A percentile compares a stretch with the other conserved stretches of the same genome.
Evolutionary conservation across 1,140 invertebrate genomes (phyloP).

Genomic region (Pachypeltis micranthus): DNA sequence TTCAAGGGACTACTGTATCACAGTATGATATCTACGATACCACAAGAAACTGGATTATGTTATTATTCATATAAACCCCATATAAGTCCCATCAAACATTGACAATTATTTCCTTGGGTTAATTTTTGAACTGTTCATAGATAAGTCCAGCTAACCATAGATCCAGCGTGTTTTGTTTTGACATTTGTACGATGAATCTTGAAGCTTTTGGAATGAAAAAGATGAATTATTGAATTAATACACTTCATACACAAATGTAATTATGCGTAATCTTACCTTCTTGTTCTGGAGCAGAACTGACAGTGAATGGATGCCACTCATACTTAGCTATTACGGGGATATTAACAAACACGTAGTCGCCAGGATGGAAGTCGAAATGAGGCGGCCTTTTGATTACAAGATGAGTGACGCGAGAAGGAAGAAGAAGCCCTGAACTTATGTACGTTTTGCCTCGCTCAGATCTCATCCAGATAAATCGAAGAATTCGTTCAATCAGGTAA

Average conservation of each 20-base stretch:
- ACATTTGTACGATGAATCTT: background rate
- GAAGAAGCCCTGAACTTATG: conserved; percentile 68
- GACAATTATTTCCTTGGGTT: too few relatives aligned
- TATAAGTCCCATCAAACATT: too few relatives aligned
- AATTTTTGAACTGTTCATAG: too few relatives aligned
- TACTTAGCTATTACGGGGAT: conserved; percentile 83
- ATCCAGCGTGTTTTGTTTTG: too few relatives aligned
- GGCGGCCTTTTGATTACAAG: conserved; percentile 73
- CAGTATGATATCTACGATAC: too few relatives aligned
- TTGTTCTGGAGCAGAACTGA: conserved; percentile 89
- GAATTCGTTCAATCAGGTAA: conserved; percentile 65
- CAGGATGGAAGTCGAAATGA: conserved; percentile 79
- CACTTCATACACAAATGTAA: too few relatives aligned
- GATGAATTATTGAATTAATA: background rate
- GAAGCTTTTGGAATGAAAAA: background rate
- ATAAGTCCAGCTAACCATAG: too few relatives aligned
- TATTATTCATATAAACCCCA: too few relatives aligned
- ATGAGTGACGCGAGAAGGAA: conserved; percentile 78
- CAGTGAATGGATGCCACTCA: conserved; percentile 96
- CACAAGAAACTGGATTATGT: too few relatives aligned
- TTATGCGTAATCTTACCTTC: conserved; percentile 66
- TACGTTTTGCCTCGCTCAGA: conserved; percentile 65
- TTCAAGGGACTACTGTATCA: too few relatives aligned
- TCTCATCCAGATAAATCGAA: conserved; percentile 49
- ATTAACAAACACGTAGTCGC: conserved; percentile 90